Evolutionary conservation across 1,140 invertebrate species (phyloP).

Genomic region (Drosophila burlai): DNA sequence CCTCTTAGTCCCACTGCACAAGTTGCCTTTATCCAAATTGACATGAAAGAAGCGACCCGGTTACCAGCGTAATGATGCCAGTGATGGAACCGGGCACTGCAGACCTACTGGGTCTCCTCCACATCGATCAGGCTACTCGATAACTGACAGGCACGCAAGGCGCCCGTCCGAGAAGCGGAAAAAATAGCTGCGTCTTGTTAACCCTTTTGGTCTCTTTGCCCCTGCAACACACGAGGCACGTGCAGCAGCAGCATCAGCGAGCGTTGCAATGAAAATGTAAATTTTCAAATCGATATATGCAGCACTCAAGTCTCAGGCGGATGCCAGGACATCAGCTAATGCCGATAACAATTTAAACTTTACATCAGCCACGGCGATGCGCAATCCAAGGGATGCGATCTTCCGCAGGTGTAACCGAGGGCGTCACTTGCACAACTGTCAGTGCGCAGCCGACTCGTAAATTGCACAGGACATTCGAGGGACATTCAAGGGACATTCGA

Average conservation of each 20-base stretch:
- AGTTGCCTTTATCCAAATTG: slow-evolving; percentile 72
- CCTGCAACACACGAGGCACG: slow-evolving; percentile 39
- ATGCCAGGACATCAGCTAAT: slow-evolving; percentile 65
- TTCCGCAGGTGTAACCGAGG: slow-evolving; percentile 78
- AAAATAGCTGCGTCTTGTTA: slow-evolving; percentile 23
- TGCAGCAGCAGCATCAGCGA: slow-evolving; percentile 36
- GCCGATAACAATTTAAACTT: slow-evolving; percentile 60
- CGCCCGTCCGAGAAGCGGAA: slow-evolving; percentile 38
- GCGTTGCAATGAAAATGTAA: slow-evolving; percentile 65
- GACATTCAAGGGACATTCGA: slow-evolving; percentile 29
- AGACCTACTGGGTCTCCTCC: slow-evolving; percentile 40
- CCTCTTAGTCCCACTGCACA: slow-evolving; percentile 11
- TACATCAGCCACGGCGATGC: slow-evolving; percentile 37
- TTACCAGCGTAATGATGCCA: slow-evolving; percentile 34
- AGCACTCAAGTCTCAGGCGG: slow-evolving; percentile 26
- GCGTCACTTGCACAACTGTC: slow-evolving; percentile 72
- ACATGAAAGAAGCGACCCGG: slow-evolving; percentile 74
- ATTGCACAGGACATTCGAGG: slow-evolving; percentile 64
- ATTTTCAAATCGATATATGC: slow-evolving; percentile 77
- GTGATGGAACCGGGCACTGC: slow-evolving; percentile 11
- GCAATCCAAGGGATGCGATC: slow-evolving; percentile 41
- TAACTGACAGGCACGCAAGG: slow-evolving; percentile 81
- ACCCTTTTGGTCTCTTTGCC: slow-evolving; percentile 27
- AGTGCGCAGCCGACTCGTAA: slow-evolving; percentile 62
- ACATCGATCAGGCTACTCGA: slow-evolving; percentile 53